Base-by-base conservation (phyloP, 2,888 invertebrate species). In the Euphydryas editha region DNA sequence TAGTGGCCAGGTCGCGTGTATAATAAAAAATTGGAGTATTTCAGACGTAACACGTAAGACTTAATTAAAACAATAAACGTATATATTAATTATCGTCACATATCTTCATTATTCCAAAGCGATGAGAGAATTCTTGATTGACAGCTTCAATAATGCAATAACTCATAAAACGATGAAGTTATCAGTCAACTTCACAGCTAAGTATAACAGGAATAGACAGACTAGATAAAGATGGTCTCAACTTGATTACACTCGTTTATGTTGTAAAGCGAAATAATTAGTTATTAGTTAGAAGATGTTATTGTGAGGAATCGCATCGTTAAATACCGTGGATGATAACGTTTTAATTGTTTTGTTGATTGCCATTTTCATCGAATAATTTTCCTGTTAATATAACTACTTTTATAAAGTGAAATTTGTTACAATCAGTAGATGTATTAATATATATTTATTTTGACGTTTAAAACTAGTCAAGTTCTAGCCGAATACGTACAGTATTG, bases 71-170 rank as follows among this genome's bases (percentile, higher is more conserved):
- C 42, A 62, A 62, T 55, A 62, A 44, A 42, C 18, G 18, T 55
- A 17, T 36, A 17, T 15, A 24, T 51, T 42, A 60, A 55, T 47
- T 47, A 18, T 2, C 8, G 21, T 47, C 47, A 13, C 18, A 47
- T 47, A 13, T 20, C 47, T 47, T 20, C 3, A 47, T 47, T 47
- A 18, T 47, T 18, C 5, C n/a, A 8, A 44, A 7, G 17, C 10
- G 62, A 47, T 44, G 56, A 36, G 13, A 44, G 30, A 56, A 18
- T 42, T 39, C 54, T 61, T 65, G 65, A 68, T 68, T 65, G 68
- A 68, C 68, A 68, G 46, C n/a, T 42, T 5, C 42, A 30, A 13
- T 20, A 47, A 47, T n/a, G 36, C 42, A 21, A 58, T 66, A 58
- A 58, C 61, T 66, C 61, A 62, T 58, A 44, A 46, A 36, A 37